Percentiles rank a stretch among this genome's conserved stretches.
Evolutionary conservation across 2,888 invertebrate species (phyloP).

Genomic region (Drosophila silvestris): DNA sequence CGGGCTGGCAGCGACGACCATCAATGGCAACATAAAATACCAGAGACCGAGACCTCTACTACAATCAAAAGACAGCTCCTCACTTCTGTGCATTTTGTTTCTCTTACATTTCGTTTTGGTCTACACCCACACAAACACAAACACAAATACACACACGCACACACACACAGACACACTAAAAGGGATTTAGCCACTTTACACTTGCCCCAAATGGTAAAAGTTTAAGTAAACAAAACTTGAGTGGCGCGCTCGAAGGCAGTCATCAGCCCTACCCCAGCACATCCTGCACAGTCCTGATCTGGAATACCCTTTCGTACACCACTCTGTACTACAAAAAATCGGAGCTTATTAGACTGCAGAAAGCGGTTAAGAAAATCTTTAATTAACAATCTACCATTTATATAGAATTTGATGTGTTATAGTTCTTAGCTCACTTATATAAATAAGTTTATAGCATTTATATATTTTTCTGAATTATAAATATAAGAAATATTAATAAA

Average conservation of each 20-base stretch:
- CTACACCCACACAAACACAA: conserved; percentile 53
- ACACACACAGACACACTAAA: conserved; percentile 1
- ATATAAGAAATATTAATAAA: not conserved
- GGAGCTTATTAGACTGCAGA: not conserved
- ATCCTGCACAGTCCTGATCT: not conserved
- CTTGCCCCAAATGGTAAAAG: conserved; percentile 78
- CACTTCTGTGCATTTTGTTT: conserved; percentile 27
- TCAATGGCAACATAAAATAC: conserved; percentile 66
- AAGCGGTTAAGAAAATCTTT: not conserved
- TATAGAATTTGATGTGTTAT: not conserved
- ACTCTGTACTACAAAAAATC: not conserved
- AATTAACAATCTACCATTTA: not conserved
- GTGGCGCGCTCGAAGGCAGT: conserved; percentile 54
- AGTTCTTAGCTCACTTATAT: not conserved
- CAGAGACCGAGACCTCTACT: conserved; percentile 55
- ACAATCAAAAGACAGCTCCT: conserved; percentile 24
- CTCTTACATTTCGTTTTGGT: conserved; percentile 24
- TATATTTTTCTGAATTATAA: not conserved
- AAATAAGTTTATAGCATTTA: not conserved
- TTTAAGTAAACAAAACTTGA: conserved; percentile 76
- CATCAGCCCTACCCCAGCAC: not conserved
- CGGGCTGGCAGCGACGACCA: conserved; percentile 19
- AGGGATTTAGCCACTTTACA: conserved; percentile 66
- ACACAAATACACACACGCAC: conserved; percentile 2
- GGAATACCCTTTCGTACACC: not conserved